A percentile compares a stretch with the other conserved stretches of the same genome.
Conservation (phyloP, 53 echinoderm and acorn worm genomes). For the Henricia sp. region DNA sequence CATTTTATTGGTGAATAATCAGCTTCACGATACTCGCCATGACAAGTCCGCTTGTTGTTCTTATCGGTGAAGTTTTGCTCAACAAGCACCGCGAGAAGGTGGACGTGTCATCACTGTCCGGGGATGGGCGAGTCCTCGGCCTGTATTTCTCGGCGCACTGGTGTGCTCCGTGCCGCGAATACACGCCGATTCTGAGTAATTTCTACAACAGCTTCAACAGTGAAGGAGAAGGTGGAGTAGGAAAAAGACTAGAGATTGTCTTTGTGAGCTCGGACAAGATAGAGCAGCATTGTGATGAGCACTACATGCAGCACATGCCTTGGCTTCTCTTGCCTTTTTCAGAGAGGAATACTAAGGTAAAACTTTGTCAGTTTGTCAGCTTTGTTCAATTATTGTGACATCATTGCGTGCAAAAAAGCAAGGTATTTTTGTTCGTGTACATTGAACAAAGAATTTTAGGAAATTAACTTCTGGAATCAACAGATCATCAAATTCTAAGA, state of each 20-base stretch:
- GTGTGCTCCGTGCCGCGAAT: conserved; percentile 91
- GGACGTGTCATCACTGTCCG: conserved; percentile 58
- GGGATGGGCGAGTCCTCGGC: conserved; percentile 83
- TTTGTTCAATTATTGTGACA: too few species aligned
- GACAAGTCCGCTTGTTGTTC: conserved; percentile 67
- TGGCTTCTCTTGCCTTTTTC: conserved; percentile 91
- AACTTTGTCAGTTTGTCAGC: neutral
- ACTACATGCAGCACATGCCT: conserved; percentile 83
- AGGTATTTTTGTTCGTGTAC: too few species aligned
- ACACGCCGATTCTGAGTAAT: conserved; percentile 86
- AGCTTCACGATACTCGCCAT: too few species aligned
- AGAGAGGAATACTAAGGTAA: conserved; percentile 82
- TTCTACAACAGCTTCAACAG: conserved; percentile 81
- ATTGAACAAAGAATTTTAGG: too few species aligned
- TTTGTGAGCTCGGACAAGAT: conserved; percentile 89
- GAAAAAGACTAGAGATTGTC: conserved; percentile 80
- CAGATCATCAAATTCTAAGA: too few species aligned
- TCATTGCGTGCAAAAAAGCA: too few species aligned
- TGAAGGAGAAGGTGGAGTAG: conserved; percentile 50
- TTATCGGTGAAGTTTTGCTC: conserved; percentile 75
- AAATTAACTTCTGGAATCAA: too few species aligned
- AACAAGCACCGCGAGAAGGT: conserved; percentile 70
- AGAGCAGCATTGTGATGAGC: conserved; percentile 73
- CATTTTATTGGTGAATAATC: too few species aligned
- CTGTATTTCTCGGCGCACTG: conserved; percentile 97